These are phyloP conservation scores for Cerastoderma edule DNA, from an alignment of 2,888 invertebrate genomes.

Conservation along the genomic window DNA sequence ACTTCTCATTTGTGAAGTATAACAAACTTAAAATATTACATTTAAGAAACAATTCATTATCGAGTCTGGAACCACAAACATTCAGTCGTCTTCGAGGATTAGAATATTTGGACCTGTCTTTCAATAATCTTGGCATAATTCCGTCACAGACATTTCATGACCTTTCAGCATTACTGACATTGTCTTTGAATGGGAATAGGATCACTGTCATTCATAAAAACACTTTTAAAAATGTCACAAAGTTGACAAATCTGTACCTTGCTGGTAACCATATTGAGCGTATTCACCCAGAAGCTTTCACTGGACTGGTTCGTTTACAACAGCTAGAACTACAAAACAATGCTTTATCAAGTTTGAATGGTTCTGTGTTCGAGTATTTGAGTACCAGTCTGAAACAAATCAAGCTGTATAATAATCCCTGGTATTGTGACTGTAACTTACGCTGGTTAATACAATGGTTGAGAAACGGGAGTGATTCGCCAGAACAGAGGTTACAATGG, in stretches of 20 bases:
- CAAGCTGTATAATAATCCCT: constrained; percentile 75
- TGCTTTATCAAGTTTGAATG: constrained; percentile 65
- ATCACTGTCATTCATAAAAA: constrained; percentile 63
- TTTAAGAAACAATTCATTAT: constrained; percentile 73
- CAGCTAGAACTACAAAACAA: constrained; percentile 76
- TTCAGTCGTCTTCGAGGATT: constrained; percentile 65
- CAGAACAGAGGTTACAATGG: constrained; percentile 65
- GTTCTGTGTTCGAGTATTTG: constrained; percentile 67
- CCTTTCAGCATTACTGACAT: constrained; percentile 59
- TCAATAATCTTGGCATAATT: constrained; percentile 67
- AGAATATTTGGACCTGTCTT: constrained; percentile 70
- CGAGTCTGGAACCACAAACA: constrained; percentile 61
- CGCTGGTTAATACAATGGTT: constrained; percentile 76
- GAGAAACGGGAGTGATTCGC: constrained; percentile 56
- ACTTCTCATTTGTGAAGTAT: constrained; percentile 74
- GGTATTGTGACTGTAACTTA: constrained; percentile 78
- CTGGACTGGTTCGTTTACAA: constrained; percentile 66
- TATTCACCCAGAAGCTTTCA: constrained; percentile 68
- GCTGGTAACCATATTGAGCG: constrained; percentile 73
- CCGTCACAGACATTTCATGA: constrained; percentile 69
- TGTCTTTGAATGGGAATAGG: constrained; percentile 72
- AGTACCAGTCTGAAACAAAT: constrained; percentile 63
- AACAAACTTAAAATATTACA: constrained; percentile 67
- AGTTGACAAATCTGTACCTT: constrained; percentile 69
- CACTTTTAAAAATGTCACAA: constrained; percentile 62